A percentile compares a stretch with the other conserved stretches of the same genome.
phyloP scores from a whole-genome alignment of 2,888 invertebrate genomes.

The Exocentrus adspersus region DNA sequence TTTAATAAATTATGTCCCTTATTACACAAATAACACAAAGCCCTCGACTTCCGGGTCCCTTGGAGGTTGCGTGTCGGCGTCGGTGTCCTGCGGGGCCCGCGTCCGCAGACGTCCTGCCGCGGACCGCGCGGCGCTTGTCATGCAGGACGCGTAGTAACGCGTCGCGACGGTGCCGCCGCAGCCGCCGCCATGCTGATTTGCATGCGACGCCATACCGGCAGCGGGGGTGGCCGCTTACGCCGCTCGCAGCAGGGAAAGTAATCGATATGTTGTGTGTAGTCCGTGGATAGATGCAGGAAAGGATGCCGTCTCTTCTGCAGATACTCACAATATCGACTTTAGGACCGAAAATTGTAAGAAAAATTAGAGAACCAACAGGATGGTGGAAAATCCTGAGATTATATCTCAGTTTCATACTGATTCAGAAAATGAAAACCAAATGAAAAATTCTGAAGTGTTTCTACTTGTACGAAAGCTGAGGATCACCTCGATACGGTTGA shows the following conservation, averaged over 20 bases:
- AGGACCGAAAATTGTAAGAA: no score
- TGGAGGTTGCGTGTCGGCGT: constrained; percentile 19
- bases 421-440: no score
- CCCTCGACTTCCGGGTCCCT: background rate
- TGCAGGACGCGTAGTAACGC: constrained; percentile 73
- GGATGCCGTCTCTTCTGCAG: constrained; percentile 25
- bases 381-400: no score
- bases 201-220: constrained; percentile 71
- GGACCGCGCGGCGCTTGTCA: constrained; percentile 60
- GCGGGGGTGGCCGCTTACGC: constrained; percentile 35
- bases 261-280: constrained; percentile 68
- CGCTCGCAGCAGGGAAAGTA: constrained; percentile 61
- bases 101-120: constrained; percentile 37
- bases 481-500: no score
- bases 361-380: no score
- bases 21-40: background rate
- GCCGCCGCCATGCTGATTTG: constrained; percentile 71
- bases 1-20: no score
- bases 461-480: no score
- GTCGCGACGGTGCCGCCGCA: constrained; percentile 69
- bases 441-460: no score
- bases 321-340: no score
- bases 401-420: no score
- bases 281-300: constrained; percentile 32
- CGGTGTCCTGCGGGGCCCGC: constrained; percentile 20